Evolutionary conservation across 2,888 invertebrate genomes (phyloP), one percentile per base, ranked within the genome.

Genomic region (Meliscaeva auricollis): DNA sequence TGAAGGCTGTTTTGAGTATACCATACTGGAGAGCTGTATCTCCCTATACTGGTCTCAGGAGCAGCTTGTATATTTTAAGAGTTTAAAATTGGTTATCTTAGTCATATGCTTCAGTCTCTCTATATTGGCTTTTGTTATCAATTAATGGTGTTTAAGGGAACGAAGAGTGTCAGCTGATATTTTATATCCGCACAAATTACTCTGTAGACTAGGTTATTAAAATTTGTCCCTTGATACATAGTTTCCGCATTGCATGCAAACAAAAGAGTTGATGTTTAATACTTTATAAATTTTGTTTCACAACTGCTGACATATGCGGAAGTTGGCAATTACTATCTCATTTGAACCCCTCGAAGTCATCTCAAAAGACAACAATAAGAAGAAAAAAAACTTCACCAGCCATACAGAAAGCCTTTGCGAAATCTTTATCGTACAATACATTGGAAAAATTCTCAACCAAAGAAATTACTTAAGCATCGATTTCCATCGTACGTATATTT

Each of bases 401-500:
- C 0, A 6, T 20, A 0, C 1, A 6, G 15, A 32, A 7, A 38
- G 13, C 20, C 17, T n/a, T 35, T n/a, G n/a, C 11, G 13, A 26
- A 68, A 44, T 46, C 48, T 48, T 79, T 79, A 84, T 79, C 83
- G 69, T 64, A 44, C 79, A 64, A 50, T 38, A n/a, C 62, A 38
- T 5, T 48, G 32, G 20, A 74, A 56, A 70, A 70, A 64, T 50
- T 62, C 48, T 50, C 32, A 46, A 48, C 54, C 11, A 32, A 46
- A 68, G 26, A 73, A 77, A 54, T 82, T 76, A 82, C 76, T 82
- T 82, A 77, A 73, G 50, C 77, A 73, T 82, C 73, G 77, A 77
- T 56, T 77, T 73, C 35, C 73, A 73, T 22, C 41, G 62, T 62
- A 46, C 22, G 7, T 22, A 1, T n/a, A 3, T 22, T 0, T 15